Evolutionary conservation across 2,113 vertebrate species (phyloP), one percentile per base, ranked within the genome.

Genomic region (Parus major): DNA sequence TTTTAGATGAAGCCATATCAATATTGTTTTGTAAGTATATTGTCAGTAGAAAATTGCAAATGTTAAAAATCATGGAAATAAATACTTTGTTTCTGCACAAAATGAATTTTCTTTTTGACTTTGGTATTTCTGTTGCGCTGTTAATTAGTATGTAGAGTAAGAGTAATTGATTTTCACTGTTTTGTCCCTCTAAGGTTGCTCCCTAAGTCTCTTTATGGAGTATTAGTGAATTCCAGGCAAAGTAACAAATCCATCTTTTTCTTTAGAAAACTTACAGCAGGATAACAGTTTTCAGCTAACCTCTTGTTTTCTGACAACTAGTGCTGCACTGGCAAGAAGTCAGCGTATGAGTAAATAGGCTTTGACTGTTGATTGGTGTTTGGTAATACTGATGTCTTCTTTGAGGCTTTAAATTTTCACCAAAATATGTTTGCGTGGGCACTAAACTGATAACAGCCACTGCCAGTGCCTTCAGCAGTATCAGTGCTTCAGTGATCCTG

Each of bases 51-150:
- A 94, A 85, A 71, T 52, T 86, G 71, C 66, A 52, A 90, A 66
- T 75, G 68, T 85, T 33, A 50, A 89, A 92, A 91, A 82, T 92
- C 86, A 46, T 33, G 82, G 79, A 85, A 96, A 95, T 49, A 92
- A 61, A 42, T 81, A 33, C 33, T 71, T 94, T 1, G 18, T 93
- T 96, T 90, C 57, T 93, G 36, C 41, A 65, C 17, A 69, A 75
- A 66, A 85, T 88, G 27, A 61, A 46, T 92, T 88, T 52, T 21
- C 28, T 82, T 83, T 91, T 88, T 90, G 22, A 41, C 50, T 90
- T 90, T 3, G 66, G 46, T 27, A 56, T 90, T 84, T 73, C 41
- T 84, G 23, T 60, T 94, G 35, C 36, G 61, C 42, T 55, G 52
- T 53, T 84, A 44, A 52, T 76, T 93, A 61, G 50, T 25, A 17